Evolutionary conservation across 2,797 vertebrate species (phyloP).

Genomic region (Epinephelus awoara): DNA sequence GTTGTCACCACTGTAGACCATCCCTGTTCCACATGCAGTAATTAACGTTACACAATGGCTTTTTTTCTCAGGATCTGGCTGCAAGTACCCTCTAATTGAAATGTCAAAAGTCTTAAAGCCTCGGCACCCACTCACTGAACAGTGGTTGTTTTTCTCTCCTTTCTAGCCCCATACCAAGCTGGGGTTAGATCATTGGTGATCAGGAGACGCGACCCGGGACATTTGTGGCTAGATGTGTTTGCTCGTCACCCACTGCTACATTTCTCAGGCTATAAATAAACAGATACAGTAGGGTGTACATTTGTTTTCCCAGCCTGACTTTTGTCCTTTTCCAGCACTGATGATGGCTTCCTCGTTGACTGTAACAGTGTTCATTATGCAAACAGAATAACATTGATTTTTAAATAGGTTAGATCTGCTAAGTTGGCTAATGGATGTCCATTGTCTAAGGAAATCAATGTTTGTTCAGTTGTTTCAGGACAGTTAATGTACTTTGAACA

Average conservation of each 20-base stretch:
- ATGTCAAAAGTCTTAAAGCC: slow-evolving; percentile 77
- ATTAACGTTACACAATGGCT: slow-evolving; percentile 72
- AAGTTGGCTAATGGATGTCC: slow-evolving; percentile 51
- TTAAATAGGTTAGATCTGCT: slow-evolving; percentile 56
- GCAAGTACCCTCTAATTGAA: slow-evolving; percentile 74
- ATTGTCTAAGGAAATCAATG: slow-evolving; percentile 47
- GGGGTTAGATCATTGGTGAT: slow-evolving; percentile 33
- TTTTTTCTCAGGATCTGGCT: slow-evolving; percentile 45
- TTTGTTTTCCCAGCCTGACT: slow-evolving; percentile 15
- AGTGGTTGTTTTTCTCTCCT: slow-evolving; percentile 36
- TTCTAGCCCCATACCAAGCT: slow-evolving; percentile 23
- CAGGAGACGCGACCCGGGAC: slow-evolving; percentile 28
- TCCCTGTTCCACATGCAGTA: slow-evolving; percentile 66
- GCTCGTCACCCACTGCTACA: slow-evolving; percentile 7
- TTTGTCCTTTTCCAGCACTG: slow-evolving; percentile 35
- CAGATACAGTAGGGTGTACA: not conserved
- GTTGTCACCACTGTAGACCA: slow-evolving; percentile 67
- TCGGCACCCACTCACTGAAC: slow-evolving; percentile 58
- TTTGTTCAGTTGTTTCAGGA: slow-evolving; percentile 2
- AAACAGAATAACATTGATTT: slow-evolving; percentile 60
- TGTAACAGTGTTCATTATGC: slow-evolving; percentile 39
- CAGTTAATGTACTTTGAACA: slow-evolving; percentile 14
- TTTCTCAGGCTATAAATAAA: slow-evolving; percentile 33
- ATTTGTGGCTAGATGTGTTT: slow-evolving; percentile 18
- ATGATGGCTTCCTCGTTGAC: slow-evolving; percentile 27